These are phyloP conservation scores for Halichoerus grypus DNA, from an alignment of 2,113 vertebrate species.

Conservation along the genomic window DNA sequence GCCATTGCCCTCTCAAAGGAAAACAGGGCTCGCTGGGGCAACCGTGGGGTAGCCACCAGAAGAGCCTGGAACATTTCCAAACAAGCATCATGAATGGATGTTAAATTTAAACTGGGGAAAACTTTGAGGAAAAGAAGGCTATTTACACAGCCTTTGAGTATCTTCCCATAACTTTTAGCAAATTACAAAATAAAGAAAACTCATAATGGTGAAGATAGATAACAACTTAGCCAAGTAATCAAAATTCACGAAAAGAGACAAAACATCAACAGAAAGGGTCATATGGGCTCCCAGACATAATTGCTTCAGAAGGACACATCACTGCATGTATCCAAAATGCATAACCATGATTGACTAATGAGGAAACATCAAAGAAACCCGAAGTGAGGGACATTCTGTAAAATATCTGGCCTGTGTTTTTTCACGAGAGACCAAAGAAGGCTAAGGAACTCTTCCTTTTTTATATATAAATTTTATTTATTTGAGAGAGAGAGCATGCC, in stretches of 20 bases:
- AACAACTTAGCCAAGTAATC: neutral
- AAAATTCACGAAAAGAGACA: slow-evolving; percentile 21
- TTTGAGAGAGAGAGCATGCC: neutral
- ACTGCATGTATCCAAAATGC: neutral
- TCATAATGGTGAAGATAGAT: neutral
- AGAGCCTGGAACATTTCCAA: neutral
- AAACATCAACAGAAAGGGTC: neutral
- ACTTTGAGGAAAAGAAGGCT: neutral
- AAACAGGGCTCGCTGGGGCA: neutral
- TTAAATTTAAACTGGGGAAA: neutral
- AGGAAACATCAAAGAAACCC: neutral
- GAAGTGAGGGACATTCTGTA: neutral
- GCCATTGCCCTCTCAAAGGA: neutral
- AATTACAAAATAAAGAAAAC: slow-evolving; percentile 48
- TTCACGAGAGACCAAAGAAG: neutral
- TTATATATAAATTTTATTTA: neutral
- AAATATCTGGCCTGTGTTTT: neutral
- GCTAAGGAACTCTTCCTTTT: neutral
- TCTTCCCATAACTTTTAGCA: neutral
- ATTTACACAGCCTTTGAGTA: neutral
- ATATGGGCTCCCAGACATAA: neutral
- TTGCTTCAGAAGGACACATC: neutral
- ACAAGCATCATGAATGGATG: neutral
- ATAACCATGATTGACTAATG: neutral
- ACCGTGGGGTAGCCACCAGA: neutral